phyloP scores from a whole-genome alignment of 2,113 vertebrate species.

The Osmerus mordax region DNA sequence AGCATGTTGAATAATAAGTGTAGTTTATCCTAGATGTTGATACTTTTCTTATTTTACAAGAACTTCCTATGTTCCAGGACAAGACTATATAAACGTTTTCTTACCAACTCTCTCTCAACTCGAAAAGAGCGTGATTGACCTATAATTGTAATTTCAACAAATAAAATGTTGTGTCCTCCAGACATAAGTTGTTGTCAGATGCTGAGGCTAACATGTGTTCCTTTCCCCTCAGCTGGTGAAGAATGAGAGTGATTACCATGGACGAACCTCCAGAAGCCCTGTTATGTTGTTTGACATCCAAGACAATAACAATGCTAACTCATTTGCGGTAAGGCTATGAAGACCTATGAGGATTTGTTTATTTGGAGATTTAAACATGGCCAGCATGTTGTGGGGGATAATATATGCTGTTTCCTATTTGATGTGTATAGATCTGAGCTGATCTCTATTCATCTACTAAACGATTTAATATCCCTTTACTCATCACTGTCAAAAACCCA shows the following conservation, averaged over 20 bases:
- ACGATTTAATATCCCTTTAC: conserved; percentile 12
- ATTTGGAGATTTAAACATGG: neutral
- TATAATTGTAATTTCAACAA: neutral
- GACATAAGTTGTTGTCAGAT: neutral
- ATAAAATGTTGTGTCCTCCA: neutral
- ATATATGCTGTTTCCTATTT: neutral
- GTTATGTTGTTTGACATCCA: conserved; percentile 73
- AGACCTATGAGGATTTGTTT: neutral
- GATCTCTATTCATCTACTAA: no score
- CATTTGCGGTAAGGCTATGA: conserved; percentile 69
- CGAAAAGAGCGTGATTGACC: no score
- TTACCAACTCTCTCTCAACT: neutral
- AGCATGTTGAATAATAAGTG: conserved; percentile 8
- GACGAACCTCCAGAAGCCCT: conserved; percentile 72
- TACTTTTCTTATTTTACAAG: no score
- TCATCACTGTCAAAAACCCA: conserved; percentile 4
- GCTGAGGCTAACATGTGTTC: neutral
- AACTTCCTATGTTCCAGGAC: neutral
- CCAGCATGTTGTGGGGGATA: neutral
- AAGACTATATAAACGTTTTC: neutral
- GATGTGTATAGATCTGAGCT: no score
- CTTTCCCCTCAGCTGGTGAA: conserved; percentile 65
- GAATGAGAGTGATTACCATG: conserved; percentile 67
- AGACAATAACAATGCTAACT: conserved; percentile 78
- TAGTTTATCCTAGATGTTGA: no score